Evolutionary conservation across 2,888 invertebrate species (phyloP).

Genomic region (Protonemura montana): DNA sequence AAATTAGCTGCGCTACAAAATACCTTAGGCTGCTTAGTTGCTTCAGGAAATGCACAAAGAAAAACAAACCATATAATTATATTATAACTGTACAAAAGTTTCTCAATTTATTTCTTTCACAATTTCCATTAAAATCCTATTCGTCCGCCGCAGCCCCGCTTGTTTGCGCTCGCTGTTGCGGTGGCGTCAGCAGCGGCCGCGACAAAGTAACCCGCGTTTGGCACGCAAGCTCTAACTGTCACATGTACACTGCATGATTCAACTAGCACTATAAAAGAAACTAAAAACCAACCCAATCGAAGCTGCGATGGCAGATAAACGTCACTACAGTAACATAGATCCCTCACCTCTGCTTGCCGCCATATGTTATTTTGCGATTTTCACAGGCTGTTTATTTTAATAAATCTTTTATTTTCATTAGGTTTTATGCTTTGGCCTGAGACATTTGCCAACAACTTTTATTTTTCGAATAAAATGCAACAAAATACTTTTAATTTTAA

Average conservation of each 20-base stretch:
- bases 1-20: no score
- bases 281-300: slow-evolving; percentile 7
- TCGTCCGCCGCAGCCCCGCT: background rate
- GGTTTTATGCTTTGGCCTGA: no score
- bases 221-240: slow-evolving; percentile 9
- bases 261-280: background rate
- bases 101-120: slow-evolving; percentile 9
- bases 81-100: slow-evolving; percentile 29
- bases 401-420: no score
- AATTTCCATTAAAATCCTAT: background rate
- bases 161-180: background rate
- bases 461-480: no score
- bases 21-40: no score
- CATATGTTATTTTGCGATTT: no score
- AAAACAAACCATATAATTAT: slow-evolving; percentile 1
- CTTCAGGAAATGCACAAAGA: background rate
- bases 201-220: background rate
- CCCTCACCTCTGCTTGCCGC: background rate
- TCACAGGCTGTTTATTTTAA: no score
- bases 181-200: background rate
- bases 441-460: no score
- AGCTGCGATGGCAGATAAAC: background rate
- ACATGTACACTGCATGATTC: background rate
- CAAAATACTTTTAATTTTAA: no score
- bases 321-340: background rate